Conservation (phyloP, 2,888 invertebrate species). For the Athalia circularis region DNA sequence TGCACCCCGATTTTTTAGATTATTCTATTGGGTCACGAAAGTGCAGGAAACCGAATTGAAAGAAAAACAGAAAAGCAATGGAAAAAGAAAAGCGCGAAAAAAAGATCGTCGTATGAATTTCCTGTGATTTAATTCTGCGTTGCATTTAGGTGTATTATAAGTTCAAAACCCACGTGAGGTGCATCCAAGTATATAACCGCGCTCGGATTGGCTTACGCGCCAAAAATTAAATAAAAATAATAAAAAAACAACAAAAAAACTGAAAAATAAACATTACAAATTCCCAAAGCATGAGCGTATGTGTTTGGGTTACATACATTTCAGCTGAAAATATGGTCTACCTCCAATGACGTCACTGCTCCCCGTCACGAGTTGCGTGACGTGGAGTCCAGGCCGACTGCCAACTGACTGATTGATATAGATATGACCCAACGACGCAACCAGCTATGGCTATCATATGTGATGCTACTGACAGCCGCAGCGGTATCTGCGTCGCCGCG, state of each 20-base stretch:
- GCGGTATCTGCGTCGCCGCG: too few relatives aligned
- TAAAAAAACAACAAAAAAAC: neutral
- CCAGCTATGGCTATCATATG: too few relatives aligned
- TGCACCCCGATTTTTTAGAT: neutral
- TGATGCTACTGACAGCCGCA: too few relatives aligned
- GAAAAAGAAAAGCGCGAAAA: neutral
- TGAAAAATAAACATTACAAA: too few relatives aligned
- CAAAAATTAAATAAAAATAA: slow-evolving; percentile 1
- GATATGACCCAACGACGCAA: slow-evolving; percentile 24
- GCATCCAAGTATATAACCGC: too few relatives aligned
- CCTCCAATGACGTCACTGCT: slow-evolving; percentile 27
- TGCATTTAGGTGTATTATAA: slow-evolving; percentile 9
- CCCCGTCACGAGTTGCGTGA: slow-evolving; percentile 41
- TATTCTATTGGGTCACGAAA: too few relatives aligned
- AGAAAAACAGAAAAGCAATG: neutral
- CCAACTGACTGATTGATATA: slow-evolving; percentile 45
- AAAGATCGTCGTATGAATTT: neutral
- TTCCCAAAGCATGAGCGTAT: neutral
- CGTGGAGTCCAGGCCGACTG: slow-evolving; percentile 38
- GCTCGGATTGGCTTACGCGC: slow-evolving; percentile 24
- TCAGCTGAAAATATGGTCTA: slow-evolving; percentile 18
- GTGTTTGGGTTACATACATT: neutral
- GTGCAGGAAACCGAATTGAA: neutral
- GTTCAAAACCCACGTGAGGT: slow-evolving; percentile 9
- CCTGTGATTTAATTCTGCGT: slow-evolving; percentile 25